Evolutionary conservation across 2,888 invertebrate species (phyloP), one percentile per base, ranked within the genome.

Genomic region (Dolichopus griseipennis): DNA sequence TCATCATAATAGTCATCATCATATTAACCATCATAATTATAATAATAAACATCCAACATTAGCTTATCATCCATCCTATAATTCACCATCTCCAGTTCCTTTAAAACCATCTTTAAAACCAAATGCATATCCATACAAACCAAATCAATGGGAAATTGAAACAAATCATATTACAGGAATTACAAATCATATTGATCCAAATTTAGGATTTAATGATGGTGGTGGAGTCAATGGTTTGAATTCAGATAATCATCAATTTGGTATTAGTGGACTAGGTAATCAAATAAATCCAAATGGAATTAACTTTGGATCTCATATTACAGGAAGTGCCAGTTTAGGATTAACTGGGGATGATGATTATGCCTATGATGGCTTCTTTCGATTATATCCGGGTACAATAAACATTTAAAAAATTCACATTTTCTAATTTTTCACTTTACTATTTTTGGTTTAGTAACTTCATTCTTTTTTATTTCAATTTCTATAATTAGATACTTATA

Each of bases 111-210:
- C 62, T n/a, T 34, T 67, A 27, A 66, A 67, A 1, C 68, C 61
- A 43, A 61, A 15, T n/a, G 65, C 67, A 18, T 70, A 76, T 70
- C 72, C 74, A 6, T 76, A 78, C 67, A 77, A 77, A 70, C 78
- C 77, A 61, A 69, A 74, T 15, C 74, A 75, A 62, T 81, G 81
- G 81, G 81, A 81, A 34, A 79, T 80, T 52, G 79, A 81, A 66
- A 73, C 76, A 2, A 79, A 78, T 69, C 75, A 76, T 65, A 72
- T 80, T 65, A 72, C 71, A 27, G 78, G 81, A 41, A 77, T 81
- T 12, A 81, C 81, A 22, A 80, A 81, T 74, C 80, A 81, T 70
- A 73, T 81, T 73, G 81, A 81, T 79, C 72, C 78, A 79, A 70
- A 80, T 78, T 73, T 76, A 74, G 66, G 78, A 76, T 9, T 69